Percentiles rank a stretch among this genome's conserved stretches.
Evolutionary conservation across 2,113 vertebrate genomes (phyloP).

Genomic region (Platichthys flesus): DNA sequence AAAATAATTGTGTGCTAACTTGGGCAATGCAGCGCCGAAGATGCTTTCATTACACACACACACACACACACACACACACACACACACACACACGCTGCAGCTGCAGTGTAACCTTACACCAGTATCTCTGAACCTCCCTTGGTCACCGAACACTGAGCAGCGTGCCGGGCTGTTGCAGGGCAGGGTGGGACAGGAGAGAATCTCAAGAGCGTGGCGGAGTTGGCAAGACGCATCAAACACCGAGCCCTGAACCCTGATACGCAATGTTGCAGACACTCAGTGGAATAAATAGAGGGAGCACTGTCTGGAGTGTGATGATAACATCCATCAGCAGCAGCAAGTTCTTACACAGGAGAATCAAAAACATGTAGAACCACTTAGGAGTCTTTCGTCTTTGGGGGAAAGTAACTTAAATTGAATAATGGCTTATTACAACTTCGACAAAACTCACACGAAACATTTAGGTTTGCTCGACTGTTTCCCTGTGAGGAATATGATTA

Average conservation of each 20-base stretch:
- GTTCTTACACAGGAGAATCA: background rate
- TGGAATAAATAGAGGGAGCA: conserved; percentile 53
- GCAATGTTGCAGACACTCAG: conserved; percentile 76
- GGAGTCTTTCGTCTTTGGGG: background rate
- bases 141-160: conserved; percentile 60
- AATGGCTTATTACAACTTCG: no score
- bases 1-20: conserved; percentile 31
- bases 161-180: conserved; percentile 57
- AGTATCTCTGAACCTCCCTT: conserved; percentile 54
- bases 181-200: conserved; percentile 60
- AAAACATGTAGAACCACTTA: no score
- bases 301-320: conserved; percentile 38
- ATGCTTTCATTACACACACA: conserved; percentile 32
- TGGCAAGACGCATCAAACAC: conserved; percentile 79
- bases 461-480: no score
- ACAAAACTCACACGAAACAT: no score
- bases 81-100: conserved; percentile 36
- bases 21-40: conserved; percentile 20
- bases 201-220: conserved; percentile 57
- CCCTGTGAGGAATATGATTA: no score
- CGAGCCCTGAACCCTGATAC: conserved; percentile 68
- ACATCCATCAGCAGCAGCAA: conserved; percentile 40
- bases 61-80: background rate
- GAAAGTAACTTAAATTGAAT: background rate
- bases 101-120: conserved; percentile 74